Evolutionary conservation across 2,888 invertebrate species (phyloP).

Genomic region (Drosophila anomalata): DNA sequence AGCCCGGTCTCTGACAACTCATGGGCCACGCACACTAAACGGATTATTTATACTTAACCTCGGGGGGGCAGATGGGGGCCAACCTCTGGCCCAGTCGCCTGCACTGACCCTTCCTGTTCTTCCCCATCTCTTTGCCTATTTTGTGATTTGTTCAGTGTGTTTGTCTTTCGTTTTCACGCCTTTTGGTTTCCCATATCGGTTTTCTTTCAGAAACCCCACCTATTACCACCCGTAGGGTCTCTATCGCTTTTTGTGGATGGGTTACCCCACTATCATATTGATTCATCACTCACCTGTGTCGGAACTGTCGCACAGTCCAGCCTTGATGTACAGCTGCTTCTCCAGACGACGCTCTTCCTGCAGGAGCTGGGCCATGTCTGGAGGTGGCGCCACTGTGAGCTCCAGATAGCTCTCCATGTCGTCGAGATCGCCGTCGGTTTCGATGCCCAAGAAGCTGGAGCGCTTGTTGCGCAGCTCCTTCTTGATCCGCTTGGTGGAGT

Average conservation of each 20-base stretch:
- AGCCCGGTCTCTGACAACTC: slow-evolving; percentile 13
- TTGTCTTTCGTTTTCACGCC: slow-evolving; percentile 50
- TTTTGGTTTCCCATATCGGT: slow-evolving; percentile 35
- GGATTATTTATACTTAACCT: slow-evolving; percentile 76
- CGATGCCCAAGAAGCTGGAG: slow-evolving; percentile 93
- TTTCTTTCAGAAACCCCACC: neutral
- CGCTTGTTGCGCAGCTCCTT: slow-evolving; percentile 93
- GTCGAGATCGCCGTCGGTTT: slow-evolving; percentile 87
- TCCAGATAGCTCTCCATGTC: slow-evolving; percentile 88
- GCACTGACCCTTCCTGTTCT: neutral
- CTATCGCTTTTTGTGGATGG: too few relatives aligned
- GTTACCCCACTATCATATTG: neutral
- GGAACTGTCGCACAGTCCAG: slow-evolving; percentile 88
- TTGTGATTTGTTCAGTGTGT: slow-evolving; percentile 38
- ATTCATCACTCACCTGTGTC: slow-evolving; percentile 85
- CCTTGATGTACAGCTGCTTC: slow-evolving; percentile 90
- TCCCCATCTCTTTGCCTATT: neutral
- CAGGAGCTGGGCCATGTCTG: slow-evolving; percentile 92
- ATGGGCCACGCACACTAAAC: slow-evolving; percentile 65
- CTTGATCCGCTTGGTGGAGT: slow-evolving; percentile 93
- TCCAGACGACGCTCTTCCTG: slow-evolving; percentile 92
- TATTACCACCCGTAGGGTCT: too few relatives aligned
- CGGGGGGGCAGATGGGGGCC: slow-evolving; percentile 34
- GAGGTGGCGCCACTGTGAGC: slow-evolving; percentile 88
- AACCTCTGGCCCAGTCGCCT: slow-evolving; percentile 2